Percentiles rank a stretch among this genome's conserved stretches.
phyloP scores from a whole-genome alignment of 2,113 vertebrate genomes.

The Girardinichthys multiradiatus region DNA sequence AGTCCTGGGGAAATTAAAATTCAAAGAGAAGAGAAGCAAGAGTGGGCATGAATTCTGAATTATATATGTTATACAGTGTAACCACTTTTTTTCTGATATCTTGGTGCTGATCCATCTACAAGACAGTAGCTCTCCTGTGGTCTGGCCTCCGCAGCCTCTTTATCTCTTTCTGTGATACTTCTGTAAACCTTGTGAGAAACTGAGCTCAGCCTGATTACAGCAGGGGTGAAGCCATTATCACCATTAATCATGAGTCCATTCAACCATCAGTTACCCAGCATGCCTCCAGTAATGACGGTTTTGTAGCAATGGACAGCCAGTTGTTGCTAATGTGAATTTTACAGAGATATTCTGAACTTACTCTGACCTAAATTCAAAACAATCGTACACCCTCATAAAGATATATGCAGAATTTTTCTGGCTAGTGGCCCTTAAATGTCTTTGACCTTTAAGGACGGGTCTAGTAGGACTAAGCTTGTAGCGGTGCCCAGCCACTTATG shows the following conservation, averaged over 20 bases:
- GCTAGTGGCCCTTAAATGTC: neutral
- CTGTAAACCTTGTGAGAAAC: neutral
- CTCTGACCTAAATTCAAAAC: neutral
- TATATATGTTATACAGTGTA: neutral
- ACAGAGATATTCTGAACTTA: neutral
- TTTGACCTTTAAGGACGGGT: neutral
- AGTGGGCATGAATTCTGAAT: neutral
- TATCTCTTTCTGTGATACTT: neutral
- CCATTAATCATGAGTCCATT: conserved; percentile 4
- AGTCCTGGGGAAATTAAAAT: neutral
- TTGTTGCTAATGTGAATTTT: neutral
- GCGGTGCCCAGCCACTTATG: too few relatives aligned
- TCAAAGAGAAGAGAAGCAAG: neutral
- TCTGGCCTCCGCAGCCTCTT: conserved; percentile 4
- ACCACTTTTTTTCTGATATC: neutral
- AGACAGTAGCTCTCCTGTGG: neutral
- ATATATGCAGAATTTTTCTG: neutral
- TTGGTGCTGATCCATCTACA: neutral
- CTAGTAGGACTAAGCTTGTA: too few relatives aligned
- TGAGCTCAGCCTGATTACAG: conserved; percentile 1
- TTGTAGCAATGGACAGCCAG: neutral
- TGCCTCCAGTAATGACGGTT: neutral
- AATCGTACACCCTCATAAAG: neutral
- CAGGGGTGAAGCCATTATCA: conserved; percentile 3
- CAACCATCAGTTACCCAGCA: neutral